phyloP scores from a whole-genome alignment of 2,888 invertebrate species.

The Orthonevra nobilis region DNA sequence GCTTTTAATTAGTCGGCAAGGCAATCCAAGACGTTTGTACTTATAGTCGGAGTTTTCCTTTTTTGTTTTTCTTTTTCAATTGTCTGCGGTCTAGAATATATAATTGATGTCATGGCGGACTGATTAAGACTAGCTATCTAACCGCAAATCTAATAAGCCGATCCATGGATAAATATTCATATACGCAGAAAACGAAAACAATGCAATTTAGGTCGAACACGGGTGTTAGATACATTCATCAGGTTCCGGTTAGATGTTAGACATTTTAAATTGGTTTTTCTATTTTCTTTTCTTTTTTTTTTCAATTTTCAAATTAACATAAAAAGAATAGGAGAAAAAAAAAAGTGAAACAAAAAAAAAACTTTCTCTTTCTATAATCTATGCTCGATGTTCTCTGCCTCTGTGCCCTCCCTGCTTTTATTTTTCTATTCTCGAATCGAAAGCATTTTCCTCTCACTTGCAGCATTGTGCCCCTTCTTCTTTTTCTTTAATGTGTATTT shows the following conservation, averaged over 20 bases:
- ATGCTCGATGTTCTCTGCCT: neutral
- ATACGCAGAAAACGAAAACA: conserved; percentile 16
- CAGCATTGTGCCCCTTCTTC: too few species aligned
- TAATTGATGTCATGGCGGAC: conserved; percentile 43
- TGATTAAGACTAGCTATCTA: too few species aligned
- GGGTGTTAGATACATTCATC: conserved; percentile 31
- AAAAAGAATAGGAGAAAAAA: neutral
- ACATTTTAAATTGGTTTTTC: too few species aligned
- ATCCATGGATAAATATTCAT: too few species aligned
- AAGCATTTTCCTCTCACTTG: conserved; percentile 31
- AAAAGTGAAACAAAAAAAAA: too few species aligned
- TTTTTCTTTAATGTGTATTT: neutral
- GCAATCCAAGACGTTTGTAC: neutral
- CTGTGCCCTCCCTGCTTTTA: neutral
- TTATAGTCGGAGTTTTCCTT: neutral
- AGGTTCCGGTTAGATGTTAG: conserved; percentile 26
- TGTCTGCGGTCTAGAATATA: conserved; percentile 11
- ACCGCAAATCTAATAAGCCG: too few species aligned
- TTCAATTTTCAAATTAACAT: neutral
- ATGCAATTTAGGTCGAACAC: conserved; percentile 34
- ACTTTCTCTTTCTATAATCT: conserved; percentile 38
- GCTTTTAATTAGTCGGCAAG: conserved; percentile 45
- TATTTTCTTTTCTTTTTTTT: neutral
- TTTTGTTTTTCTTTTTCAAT: conserved; percentile 3
- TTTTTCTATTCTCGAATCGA: conserved; percentile 34